These are phyloP conservation scores for Pseudorhiza aurosa DNA, from an alignment of 30 jellyfish, hydroid and myxozoan genomes.

Conservation along the genomic window DNA sequence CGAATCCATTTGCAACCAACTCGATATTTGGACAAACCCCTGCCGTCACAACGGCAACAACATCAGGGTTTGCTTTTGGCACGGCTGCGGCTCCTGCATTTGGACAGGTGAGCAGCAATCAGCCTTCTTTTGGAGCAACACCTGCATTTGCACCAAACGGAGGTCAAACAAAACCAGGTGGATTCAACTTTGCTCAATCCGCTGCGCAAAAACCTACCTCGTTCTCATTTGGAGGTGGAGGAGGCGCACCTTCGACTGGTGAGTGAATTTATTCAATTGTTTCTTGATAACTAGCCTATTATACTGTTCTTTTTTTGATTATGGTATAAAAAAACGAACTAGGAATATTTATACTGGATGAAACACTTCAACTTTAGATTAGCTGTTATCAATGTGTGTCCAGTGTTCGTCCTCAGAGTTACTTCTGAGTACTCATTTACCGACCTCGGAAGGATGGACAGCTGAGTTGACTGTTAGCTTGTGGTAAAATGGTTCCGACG, in stretches of 20 bases:
- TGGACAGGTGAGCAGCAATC: slow-evolving; percentile 20
- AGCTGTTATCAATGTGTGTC: no score
- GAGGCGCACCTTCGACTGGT: slow-evolving; percentile 43
- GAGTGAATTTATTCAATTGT: neutral
- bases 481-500: no score
- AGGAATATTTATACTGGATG: no score
- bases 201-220: slow-evolving; percentile 24
- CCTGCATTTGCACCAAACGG: slow-evolving; percentile 18
- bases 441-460: no score
- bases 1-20: slow-evolving; percentile 21
- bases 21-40: slow-evolving; percentile 19
- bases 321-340: no score
- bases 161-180: slow-evolving; percentile 28
- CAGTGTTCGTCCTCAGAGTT: no score
- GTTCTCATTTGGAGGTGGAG: slow-evolving; percentile 58
- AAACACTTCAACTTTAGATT: no score
- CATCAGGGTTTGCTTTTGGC: slow-evolving; percentile 37
- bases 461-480: no score
- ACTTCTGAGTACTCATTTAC: no score
- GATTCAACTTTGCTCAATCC: slow-evolving; percentile 46
- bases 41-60: neutral
- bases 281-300: no score
- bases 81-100: slow-evolving; percentile 5
- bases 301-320: no score
- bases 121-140: slow-evolving; percentile 11